A percentile compares a stretch with the other conserved stretches of the same genome.
Evolutionary conservation across 2,888 invertebrate species (phyloP).

Genomic region (Julus scanicus): DNA sequence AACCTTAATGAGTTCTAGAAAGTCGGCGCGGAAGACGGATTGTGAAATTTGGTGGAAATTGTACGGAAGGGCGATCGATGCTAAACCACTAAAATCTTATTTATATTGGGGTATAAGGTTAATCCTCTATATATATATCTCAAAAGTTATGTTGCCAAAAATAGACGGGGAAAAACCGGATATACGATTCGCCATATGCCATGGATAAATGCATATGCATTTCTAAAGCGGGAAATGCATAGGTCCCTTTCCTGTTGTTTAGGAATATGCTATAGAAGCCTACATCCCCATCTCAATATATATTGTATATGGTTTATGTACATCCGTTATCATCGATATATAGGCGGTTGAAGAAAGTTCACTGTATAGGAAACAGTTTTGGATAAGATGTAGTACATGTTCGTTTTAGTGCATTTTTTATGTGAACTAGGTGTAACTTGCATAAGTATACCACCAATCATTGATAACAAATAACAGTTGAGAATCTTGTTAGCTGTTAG

Average conservation of each 20-base stretch:
- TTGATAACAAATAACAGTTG: too few relatives aligned
- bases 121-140: background rate
- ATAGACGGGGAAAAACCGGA: background rate
- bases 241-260: background rate
- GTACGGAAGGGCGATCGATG: constrained; percentile 6
- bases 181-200: background rate
- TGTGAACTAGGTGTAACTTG: too few relatives aligned
- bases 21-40: constrained; percentile 1
- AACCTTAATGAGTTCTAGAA: constrained; percentile 30
- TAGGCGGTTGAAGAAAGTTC: background rate
- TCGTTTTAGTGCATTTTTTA: too few relatives aligned
- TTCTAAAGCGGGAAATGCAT: background rate
- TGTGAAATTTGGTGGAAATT: constrained; percentile 6
- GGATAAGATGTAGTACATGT: too few relatives aligned
- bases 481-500: too few relatives aligned
- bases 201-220: background rate
- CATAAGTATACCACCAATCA: too few relatives aligned
- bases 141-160: background rate
- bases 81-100: background rate
- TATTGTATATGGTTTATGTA: background rate
- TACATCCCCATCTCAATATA: background rate
- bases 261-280: too few relatives aligned
- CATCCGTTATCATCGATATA: constrained; percentile 14
- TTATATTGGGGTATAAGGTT: background rate
- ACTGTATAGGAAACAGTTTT: too few relatives aligned